Evolutionary conservation across 2,888 invertebrate genomes (phyloP).

Genomic region (Apodemia mormo): DNA sequence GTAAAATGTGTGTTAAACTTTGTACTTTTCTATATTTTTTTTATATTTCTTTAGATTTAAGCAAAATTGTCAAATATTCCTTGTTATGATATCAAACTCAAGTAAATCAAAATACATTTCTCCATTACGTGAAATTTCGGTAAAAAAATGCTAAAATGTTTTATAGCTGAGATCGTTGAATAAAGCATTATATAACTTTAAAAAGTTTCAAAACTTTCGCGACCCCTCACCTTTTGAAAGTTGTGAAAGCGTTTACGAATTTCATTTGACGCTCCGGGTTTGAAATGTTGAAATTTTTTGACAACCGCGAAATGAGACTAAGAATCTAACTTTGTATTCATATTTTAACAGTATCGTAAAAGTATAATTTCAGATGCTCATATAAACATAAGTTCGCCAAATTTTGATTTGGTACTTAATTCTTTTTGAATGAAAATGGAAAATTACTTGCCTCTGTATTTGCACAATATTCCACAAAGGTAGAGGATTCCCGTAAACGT

Average conservation of each 20-base stretch:
- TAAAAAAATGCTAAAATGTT: not conserved
- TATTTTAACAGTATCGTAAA: not conserved
- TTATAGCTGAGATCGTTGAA: not conserved
- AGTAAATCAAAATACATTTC: not conserved
- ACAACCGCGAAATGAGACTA: not conserved
- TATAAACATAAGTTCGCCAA: not conserved
- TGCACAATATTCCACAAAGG: too few species aligned
- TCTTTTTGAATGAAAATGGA: too few species aligned
- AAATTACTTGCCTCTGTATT: too few species aligned
- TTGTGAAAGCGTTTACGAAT: slow-evolving; percentile 1
- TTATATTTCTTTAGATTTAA: too few species aligned
- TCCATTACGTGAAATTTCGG: not conserved
- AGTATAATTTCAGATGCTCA: not conserved
- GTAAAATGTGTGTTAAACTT: too few species aligned
- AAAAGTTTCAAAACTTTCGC: slow-evolving; percentile 4
- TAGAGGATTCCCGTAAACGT: too few species aligned
- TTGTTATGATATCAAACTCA: too few species aligned
- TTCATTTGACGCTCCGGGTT: not conserved
- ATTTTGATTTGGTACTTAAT: not conserved
- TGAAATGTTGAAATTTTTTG: not conserved
- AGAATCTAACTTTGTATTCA: not conserved
- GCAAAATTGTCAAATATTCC: too few species aligned
- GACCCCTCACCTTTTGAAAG: slow-evolving; percentile 6
- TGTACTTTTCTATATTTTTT: too few species aligned
- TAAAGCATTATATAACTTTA: slow-evolving; percentile 10